Evolutionary conservation across 2,888 invertebrate genomes (phyloP).

Genomic region (Ennomos quercinarius): DNA sequence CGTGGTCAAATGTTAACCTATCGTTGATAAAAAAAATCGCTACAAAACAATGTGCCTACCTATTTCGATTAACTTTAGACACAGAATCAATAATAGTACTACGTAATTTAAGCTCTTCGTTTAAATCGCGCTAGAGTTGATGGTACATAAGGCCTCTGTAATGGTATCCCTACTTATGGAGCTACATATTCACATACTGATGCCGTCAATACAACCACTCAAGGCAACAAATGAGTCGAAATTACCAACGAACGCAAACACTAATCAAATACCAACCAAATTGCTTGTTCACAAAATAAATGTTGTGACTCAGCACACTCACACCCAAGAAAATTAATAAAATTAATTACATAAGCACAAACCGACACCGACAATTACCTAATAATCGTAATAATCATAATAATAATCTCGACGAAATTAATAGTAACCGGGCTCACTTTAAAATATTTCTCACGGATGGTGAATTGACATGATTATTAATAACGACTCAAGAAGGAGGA

Average conservation of each 20-base stretch:
- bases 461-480: constrained; percentile 81
- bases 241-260: constrained; percentile 24
- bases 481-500: constrained; percentile 69
- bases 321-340: constrained; percentile 68
- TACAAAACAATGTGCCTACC: too few relatives aligned
- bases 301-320: constrained; percentile 69
- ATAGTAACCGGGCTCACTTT: constrained; percentile 69
- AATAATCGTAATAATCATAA: constrained; percentile 72
- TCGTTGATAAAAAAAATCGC: too few relatives aligned
- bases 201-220: constrained; percentile 5
- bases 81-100: too few relatives aligned
- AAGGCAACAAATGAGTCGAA: constrained; percentile 12
- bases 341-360: constrained; percentile 75
- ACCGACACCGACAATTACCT: constrained; percentile 75
- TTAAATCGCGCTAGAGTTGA: too few relatives aligned
- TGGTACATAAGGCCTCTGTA: too few relatives aligned
- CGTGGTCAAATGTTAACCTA: too few relatives aligned
- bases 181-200: not conserved
- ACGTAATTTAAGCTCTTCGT: too few relatives aligned
- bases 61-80: too few relatives aligned
- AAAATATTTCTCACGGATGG: constrained; percentile 78
- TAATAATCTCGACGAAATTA: constrained; percentile 73
- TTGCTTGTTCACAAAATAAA: constrained; percentile 37
- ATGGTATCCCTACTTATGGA: too few relatives aligned
- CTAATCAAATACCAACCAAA: constrained; percentile 40